Percentiles rank a stretch among this genome's conserved stretches.
phyloP scores from a whole-genome alignment of 2,888 invertebrate species.

The Dicroscelio sp. region DNA sequence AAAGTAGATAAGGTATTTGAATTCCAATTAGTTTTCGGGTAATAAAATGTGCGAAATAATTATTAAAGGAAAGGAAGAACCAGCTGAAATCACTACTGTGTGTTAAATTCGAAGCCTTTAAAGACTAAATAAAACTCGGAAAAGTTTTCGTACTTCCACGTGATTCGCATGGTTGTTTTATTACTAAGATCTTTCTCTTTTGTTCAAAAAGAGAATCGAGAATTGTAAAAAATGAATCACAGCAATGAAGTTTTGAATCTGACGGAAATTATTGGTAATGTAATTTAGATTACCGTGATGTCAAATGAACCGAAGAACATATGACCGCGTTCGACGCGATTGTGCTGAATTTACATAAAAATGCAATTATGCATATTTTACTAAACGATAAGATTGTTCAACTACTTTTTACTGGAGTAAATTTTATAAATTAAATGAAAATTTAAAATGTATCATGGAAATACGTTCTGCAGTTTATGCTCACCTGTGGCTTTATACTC shows the following conservation, averaged over 20 bases:
- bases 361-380: slow-evolving; percentile 25
- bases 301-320: background rate
- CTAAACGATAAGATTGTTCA: background rate
- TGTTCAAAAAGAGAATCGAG: background rate
- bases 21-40: slow-evolving; percentile 56
- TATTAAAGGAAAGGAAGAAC: slow-evolving; percentile 43
- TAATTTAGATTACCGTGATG: slow-evolving; percentile 4
- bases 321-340: background rate
- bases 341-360: slow-evolving; percentile 12
- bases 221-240: slow-evolving; percentile 33
- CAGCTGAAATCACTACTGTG: slow-evolving; percentile 23
- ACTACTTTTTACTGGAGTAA: background rate
- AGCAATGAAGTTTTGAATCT: slow-evolving; percentile 10
- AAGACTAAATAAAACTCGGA: slow-evolving; percentile 34
- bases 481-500: no score
- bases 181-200: slow-evolving; percentile 26
- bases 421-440: no score
- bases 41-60: slow-evolving; percentile 62
- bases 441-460: no score
- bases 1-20: slow-evolving; percentile 54
- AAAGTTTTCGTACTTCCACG: slow-evolving; percentile 28
- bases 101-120: slow-evolving; percentile 21
- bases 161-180: slow-evolving; percentile 25
- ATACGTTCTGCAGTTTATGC: background rate
- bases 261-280: slow-evolving; percentile 12